Conservation (phyloP, 2,797 vertebrate genomes). For the Sandelia bainsii region DNA sequence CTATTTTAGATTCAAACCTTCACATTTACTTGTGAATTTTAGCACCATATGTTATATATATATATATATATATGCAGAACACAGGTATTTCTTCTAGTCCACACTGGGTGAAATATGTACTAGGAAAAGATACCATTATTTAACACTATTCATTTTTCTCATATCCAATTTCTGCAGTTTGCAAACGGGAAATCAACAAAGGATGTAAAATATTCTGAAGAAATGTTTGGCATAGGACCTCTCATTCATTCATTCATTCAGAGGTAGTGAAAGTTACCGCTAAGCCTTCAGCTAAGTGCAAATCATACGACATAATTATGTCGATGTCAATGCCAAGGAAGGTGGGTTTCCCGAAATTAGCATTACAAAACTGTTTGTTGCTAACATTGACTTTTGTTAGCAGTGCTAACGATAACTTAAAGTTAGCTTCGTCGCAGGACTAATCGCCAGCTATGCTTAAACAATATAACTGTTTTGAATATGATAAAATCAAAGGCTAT, state of each 20-base stretch:
- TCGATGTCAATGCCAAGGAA: not conserved
- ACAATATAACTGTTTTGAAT: too few relatives aligned
- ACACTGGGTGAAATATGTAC: not conserved
- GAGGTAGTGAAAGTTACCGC: too few relatives aligned
- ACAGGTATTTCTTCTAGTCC: not conserved
- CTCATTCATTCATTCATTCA: slow-evolving; percentile 26
- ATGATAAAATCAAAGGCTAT: fast-evolving
- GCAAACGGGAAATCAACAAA: too few relatives aligned
- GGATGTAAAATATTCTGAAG: too few relatives aligned
- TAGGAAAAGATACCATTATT: too few relatives aligned
- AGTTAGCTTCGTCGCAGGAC: slow-evolving; percentile 4
- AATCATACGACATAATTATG: fast-evolving
- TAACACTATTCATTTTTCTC: too few relatives aligned
- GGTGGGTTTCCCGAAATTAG: fast-evolving
- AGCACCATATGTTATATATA: not conserved
- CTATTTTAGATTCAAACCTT: too few relatives aligned
- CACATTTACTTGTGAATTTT: not conserved
- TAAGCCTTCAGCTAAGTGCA: not conserved
- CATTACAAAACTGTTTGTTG: not conserved
- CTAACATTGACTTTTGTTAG: not conserved
- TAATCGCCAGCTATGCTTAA: not conserved
- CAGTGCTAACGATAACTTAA: not conserved
- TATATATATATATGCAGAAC: too few relatives aligned
- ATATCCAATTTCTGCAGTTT: too few relatives aligned
- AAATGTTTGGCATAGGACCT: not conserved